Base-by-base conservation (phyloP, 2,888 invertebrate species). In the Margaritifera margaritifera region DNA sequence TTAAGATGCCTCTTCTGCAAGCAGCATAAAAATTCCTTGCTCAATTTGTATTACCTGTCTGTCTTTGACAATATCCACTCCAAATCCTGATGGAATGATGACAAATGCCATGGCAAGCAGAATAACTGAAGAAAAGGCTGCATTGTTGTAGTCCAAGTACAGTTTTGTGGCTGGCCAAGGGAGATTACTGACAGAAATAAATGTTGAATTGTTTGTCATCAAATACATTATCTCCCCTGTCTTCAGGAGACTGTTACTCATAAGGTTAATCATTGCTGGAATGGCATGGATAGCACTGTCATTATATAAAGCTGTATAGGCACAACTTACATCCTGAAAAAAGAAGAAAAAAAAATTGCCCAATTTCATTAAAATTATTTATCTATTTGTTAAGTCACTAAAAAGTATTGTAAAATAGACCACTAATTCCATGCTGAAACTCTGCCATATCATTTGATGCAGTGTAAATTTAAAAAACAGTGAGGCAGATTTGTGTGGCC, bases 41-140 rank as follows among this genome's bases (percentile, higher is more conserved):
- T 31, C 31, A 6, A 1, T 31, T 6, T 31, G 4, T 75, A 89
- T 88, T 86, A 95, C 95, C 92, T 95, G 95, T 87, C 95, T 91
- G 89, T 96, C 96, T 85, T 94, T 93, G 0, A 96, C 95, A 90
- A 95, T 93, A 80, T 95, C 94, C 8, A 94, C 93, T 1, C 94
- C 94, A 82, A 95, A 90, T 50, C 94, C 94, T 50, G 94, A 93
- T 0, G 95, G 94, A 22, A 95, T 93, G 68, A 95, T 89, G 0
- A 94, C 93, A 83, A 95, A 94, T 70, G 94, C 94, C 93, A 95
- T 94, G 60, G 95, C 95, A 86, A 96, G 93, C 76, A 95, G 93
- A 4, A 94, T 91, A 4, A 94, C 93, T n/a, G 94, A 93, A 4
- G 93, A 92, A 63, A 94, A 93, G 67, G 93, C 93, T 2, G 94